Percentiles rank a stretch among this genome's conserved stretches.
Evolutionary conservation across 2,797 vertebrate genomes (phyloP).

Genomic region (Lepus oiostolus): DNA sequence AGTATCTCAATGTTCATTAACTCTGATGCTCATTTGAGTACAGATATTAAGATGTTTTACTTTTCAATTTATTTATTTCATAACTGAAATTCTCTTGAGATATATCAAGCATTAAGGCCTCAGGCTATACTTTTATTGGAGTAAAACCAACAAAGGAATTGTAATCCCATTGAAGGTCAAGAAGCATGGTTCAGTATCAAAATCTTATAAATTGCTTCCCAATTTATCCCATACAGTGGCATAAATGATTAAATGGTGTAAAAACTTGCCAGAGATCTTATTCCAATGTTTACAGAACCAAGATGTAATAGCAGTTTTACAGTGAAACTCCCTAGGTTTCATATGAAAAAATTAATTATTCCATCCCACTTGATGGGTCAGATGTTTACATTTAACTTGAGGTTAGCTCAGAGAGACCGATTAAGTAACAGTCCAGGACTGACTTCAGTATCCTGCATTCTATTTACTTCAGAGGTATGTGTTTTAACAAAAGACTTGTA

Average conservation of each 20-base stretch:
- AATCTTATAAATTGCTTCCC: neutral
- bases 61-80: conserved; percentile 31
- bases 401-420: neutral
- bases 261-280: neutral
- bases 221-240: neutral
- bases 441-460: neutral
- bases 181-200: neutral
- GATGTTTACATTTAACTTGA: neutral
- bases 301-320: neutral
- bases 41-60: neutral
- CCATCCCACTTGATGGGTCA: neutral
- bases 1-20: conserved; percentile 22
- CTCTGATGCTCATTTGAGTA: neutral
- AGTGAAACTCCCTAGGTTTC: neutral
- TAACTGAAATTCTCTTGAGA: neutral
- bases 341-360: neutral
- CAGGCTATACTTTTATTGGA: neutral
- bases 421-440: neutral
- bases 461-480: neutral
- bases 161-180: neutral
- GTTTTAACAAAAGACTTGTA: neutral
- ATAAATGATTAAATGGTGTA: neutral
- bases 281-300: neutral
- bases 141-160: neutral
- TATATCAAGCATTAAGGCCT: neutral